A percentile compares a stretch with the other conserved stretches of the same genome.
These are phyloP conservation scores for Eupithecia dodoneata DNA, from an alignment of 2,888 invertebrate genomes.

Conservation along the genomic window DNA sequence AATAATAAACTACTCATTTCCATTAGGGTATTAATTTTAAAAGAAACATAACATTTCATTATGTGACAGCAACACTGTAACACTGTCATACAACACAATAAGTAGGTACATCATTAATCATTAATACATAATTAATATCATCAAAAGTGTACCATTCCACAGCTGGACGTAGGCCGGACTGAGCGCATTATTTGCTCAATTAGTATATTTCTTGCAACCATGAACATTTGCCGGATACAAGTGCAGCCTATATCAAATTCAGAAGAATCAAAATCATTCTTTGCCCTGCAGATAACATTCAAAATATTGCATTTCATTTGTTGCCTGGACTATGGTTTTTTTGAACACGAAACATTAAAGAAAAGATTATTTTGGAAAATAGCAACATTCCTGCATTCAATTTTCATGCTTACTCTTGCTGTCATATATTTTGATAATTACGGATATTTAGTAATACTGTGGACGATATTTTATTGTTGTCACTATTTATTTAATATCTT, in stretches of 20 bases:
- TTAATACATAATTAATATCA: neutral
- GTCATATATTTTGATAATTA: neutral
- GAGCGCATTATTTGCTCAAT: too few relatives aligned
- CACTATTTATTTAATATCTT: neutral
- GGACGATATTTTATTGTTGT: neutral
- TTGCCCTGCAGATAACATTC: neutral
- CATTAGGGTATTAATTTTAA: neutral
- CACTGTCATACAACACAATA: neutral
- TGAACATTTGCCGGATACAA: neutral
- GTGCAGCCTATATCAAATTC: neutral
- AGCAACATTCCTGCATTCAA: neutral
- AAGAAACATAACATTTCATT: neutral
- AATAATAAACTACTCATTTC: neutral
- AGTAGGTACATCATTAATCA: too few relatives aligned
- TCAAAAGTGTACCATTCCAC: neutral
- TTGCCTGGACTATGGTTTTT: slow-evolving; percentile 2
- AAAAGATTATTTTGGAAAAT: slow-evolving; percentile 2
- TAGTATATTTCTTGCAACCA: neutral
- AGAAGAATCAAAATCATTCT: neutral
- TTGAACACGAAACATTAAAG: neutral
- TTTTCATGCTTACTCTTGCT: neutral
- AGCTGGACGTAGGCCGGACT: neutral
- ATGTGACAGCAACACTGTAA: neutral
- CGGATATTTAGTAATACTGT: neutral
- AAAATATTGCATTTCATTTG: neutral